Conservation (phyloP, 23 tunicate genomes). For the Styela clava region DNA sequence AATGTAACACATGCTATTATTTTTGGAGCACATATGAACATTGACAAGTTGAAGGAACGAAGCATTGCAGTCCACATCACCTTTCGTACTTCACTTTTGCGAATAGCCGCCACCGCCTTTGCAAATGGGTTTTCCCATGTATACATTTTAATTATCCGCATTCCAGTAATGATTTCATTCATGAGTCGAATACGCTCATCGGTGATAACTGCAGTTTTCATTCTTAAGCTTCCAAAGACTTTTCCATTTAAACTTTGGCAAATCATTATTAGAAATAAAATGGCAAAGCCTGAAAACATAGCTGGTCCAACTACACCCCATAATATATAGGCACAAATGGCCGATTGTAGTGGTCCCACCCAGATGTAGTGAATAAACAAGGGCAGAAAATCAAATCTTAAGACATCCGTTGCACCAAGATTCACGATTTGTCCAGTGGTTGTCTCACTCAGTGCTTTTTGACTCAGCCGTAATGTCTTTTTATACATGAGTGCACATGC, state of each 20-base stretch:
- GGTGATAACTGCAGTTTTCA: constrained; percentile 27
- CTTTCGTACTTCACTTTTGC: constrained; percentile 51
- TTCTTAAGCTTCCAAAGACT: constrained; percentile 47
- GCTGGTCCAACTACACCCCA: constrained; percentile 48
- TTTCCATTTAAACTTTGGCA: constrained; percentile 48
- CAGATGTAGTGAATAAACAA: constrained; percentile 57
- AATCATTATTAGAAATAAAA: constrained; percentile 32
- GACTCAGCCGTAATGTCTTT: constrained; percentile 73
- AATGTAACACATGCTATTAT: constrained; percentile 41
- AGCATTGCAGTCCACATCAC: constrained; percentile 36
- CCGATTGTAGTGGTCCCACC: constrained; percentile 53
- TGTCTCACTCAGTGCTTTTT: constrained; percentile 49
- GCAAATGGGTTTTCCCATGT: constrained; percentile 52
- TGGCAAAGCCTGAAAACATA: constrained; percentile 31
- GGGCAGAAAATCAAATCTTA: constrained; percentile 60
- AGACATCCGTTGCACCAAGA: constrained; percentile 84
- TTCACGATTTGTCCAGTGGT: constrained; percentile 88
- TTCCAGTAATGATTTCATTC: constrained; percentile 51
- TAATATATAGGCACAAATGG: constrained; percentile 35
- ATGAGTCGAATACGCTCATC: constrained; percentile 43
- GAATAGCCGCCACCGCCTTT: constrained; percentile 16
- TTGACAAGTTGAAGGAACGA: constrained; percentile 47
- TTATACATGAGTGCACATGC: constrained; percentile 82
- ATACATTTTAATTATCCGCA: constrained; percentile 50
- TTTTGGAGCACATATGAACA: constrained; percentile 21